Percentiles rank a stretch among this genome's conserved stretches.
Conservation (phyloP, 2,113 vertebrate species). For the Nymphicus hollandicus region DNA sequence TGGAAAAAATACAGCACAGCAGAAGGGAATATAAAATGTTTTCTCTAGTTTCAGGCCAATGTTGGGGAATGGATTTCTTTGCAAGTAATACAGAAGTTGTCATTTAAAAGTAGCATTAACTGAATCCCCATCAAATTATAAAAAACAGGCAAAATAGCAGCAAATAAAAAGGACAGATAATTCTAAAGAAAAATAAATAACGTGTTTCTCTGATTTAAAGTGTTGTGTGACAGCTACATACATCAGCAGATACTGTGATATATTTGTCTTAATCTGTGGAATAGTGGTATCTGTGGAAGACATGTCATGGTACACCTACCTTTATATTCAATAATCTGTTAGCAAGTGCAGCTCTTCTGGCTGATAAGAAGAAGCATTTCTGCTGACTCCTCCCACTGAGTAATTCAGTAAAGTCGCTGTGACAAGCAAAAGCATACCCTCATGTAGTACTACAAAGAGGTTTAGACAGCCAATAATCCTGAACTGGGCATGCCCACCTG, state of each 20-base stretch:
- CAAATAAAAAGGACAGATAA: neutral
- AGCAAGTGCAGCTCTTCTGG: neutral
- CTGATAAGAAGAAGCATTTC: constrained; percentile 4
- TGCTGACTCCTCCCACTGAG: neutral
- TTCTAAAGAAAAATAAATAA: neutral
- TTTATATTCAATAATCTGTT: neutral
- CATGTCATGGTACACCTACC: neutral
- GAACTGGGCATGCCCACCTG: neutral
- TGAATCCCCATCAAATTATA: neutral
- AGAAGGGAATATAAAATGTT: neutral
- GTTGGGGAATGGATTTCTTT: neutral
- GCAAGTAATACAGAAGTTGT: neutral
- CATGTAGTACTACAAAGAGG: neutral
- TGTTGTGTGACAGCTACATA: neutral
- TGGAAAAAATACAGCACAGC: neutral
- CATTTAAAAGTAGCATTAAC: neutral
- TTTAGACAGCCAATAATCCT: constrained; percentile 1
- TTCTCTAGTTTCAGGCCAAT: neutral
- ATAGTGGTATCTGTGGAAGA: neutral
- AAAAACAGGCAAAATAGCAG: neutral
- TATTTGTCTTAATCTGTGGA: neutral
- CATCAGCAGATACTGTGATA: neutral
- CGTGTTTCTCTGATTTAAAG: neutral
- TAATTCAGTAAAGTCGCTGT: neutral
- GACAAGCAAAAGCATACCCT: neutral